Evolutionary conservation across 2,888 invertebrate species (phyloP).

Genomic region (Agrotis segetum): DNA sequence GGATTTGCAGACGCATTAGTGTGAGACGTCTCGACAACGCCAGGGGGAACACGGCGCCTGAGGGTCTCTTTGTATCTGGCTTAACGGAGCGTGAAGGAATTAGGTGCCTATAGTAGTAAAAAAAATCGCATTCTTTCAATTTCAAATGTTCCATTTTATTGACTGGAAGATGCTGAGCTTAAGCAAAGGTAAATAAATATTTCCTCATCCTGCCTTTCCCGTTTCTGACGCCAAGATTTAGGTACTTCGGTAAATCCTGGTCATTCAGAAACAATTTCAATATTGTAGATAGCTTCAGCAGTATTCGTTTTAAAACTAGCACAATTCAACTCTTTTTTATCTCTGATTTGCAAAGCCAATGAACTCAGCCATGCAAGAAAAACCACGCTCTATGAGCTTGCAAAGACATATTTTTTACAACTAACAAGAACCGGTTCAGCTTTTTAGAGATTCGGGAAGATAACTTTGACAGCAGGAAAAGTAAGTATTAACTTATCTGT

Average conservation of each 20-base stretch:
- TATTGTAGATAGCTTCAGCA: too few species aligned
- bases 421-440: slow-evolving; percentile 34
- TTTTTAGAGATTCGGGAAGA: slow-evolving; percentile 26
- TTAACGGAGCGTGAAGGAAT: slow-evolving; percentile 62
- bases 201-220: neutral
- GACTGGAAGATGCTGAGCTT: neutral
- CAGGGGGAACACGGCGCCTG: slow-evolving; percentile 65
- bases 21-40: slow-evolving; percentile 55
- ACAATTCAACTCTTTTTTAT: slow-evolving; percentile 10
- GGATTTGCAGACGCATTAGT: slow-evolving; percentile 63
- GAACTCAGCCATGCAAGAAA: slow-evolving; percentile 18
- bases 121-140: slow-evolving; percentile 41
- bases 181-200: slow-evolving; percentile 1
- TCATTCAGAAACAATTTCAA: neutral
- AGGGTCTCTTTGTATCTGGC: slow-evolving; percentile 62
- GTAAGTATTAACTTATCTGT: slow-evolving; percentile 21
- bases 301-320: neutral
- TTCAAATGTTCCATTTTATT: slow-evolving; percentile 39
- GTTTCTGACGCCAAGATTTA: neutral
- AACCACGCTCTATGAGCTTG: neutral
- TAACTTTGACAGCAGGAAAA: slow-evolving; percentile 14
- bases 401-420: slow-evolving; percentile 24
- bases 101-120: slow-evolving; percentile 37
- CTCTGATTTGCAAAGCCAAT: slow-evolving; percentile 14
- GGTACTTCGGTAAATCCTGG: neutral